A percentile compares a stretch with the other conserved stretches of the same genome.
Conservation (phyloP, 2,888 invertebrate genomes). For the Malthinus seriepunctatus region DNA sequence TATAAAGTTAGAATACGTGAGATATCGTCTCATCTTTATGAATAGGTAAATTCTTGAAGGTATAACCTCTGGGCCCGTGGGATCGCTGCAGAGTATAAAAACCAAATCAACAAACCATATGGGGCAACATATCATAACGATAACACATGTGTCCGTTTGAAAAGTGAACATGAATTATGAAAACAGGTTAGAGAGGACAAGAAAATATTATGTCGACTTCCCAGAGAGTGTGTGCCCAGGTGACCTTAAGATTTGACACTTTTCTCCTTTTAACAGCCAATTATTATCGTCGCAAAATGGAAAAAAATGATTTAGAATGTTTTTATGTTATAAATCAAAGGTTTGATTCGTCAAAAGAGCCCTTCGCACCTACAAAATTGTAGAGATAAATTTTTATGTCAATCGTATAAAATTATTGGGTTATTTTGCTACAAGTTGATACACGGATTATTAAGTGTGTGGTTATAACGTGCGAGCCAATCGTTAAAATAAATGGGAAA, state of each 20-base stretch:
- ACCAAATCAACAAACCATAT: slow-evolving; percentile 47
- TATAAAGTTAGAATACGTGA: slow-evolving; percentile 24
- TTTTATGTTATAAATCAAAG: no score
- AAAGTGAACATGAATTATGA: slow-evolving; percentile 36
- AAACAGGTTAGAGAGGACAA: slow-evolving; percentile 27
- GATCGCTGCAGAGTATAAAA: slow-evolving; percentile 48
- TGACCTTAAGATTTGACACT: slow-evolving; percentile 31
- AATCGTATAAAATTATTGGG: no score
- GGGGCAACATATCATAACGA: slow-evolving; percentile 41
- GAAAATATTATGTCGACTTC: slow-evolving; percentile 19
- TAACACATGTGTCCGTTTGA: slow-evolving; percentile 40
- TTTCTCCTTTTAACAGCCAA: not conserved
- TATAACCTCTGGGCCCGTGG: slow-evolving; percentile 42
- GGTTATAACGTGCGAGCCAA: no score
- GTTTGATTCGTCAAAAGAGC: no score
- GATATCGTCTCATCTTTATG: slow-evolving; percentile 39
- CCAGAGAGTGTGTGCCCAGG: slow-evolving; percentile 24
- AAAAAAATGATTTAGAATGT: no score
- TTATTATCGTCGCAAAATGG: not conserved
- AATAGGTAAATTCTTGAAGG: slow-evolving; percentile 50
- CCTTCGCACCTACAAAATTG: no score
- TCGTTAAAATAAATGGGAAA: no score
- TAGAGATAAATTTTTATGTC: no score
- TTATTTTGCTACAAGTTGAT: no score
- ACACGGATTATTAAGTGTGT: no score